Evolutionary conservation across 2,888 invertebrate genomes (phyloP).

Genomic region (Hydroisotoma schaefferi): DNA sequence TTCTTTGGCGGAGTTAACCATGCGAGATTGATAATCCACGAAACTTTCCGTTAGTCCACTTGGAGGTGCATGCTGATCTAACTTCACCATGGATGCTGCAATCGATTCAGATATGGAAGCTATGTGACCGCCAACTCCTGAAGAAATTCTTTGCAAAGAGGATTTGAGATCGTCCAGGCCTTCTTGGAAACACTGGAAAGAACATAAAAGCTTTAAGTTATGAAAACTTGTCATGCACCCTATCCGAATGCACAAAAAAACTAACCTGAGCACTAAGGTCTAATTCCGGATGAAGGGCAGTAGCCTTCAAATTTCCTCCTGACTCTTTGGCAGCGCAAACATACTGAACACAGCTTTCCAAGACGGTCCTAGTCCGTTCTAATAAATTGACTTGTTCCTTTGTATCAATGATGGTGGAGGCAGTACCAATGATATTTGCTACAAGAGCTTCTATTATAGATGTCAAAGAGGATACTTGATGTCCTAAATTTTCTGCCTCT

Average conservation of each 20-base stretch:
- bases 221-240: too few species aligned
- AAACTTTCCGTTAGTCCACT: constrained; percentile 63
- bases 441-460: constrained; percentile 83
- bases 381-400: constrained; percentile 80
- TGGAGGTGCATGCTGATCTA: constrained; percentile 65
- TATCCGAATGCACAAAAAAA: neutral
- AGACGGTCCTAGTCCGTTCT: constrained; percentile 89
- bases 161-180: constrained; percentile 76
- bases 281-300: constrained; percentile 45
- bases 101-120: constrained; percentile 80
- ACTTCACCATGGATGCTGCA: constrained; percentile 77
- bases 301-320: constrained; percentile 85
- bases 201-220: too few species aligned
- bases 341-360: constrained; percentile 85
- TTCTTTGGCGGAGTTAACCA: constrained; percentile 92
- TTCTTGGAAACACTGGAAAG: constrained; percentile 59
- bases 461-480: constrained; percentile 58
- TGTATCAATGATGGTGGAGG: constrained; percentile 83
- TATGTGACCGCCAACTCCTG: constrained; percentile 84
- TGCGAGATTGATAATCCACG: constrained; percentile 94
- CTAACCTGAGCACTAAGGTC: constrained; percentile 45
- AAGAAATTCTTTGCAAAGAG: constrained; percentile 75
- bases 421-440: constrained; percentile 76
- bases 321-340: constrained; percentile 80
- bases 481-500: constrained; percentile 91